Evolutionary conservation across 2,113 vertebrate genomes (phyloP).

Genomic region (Myanophis thanlyinensis): DNA sequence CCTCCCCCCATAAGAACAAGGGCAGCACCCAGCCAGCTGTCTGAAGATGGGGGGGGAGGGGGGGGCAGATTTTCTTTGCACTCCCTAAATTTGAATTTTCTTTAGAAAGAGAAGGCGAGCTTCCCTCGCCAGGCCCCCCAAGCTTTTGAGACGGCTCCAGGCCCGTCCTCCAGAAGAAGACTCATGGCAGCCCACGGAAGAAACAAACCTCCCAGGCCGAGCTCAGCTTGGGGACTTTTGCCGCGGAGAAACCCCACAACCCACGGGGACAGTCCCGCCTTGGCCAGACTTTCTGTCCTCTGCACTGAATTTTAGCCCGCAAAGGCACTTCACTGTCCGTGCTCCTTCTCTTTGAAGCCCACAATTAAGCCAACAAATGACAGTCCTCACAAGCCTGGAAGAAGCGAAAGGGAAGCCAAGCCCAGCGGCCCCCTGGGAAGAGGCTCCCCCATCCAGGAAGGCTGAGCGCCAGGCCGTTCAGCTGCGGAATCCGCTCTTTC

Average conservation of each 20-base stretch:
- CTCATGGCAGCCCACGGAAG: not conserved
- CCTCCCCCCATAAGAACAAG: not conserved
- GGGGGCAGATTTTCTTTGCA: not conserved
- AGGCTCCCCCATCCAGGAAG: not conserved
- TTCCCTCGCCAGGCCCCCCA: not conserved
- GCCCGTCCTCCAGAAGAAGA: not conserved
- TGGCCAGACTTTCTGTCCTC: not conserved
- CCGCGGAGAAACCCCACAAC: not conserved
- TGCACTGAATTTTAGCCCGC: not conserved
- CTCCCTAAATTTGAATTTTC: not conserved
- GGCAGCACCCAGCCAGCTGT: not conserved
- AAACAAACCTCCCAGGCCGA: not conserved
- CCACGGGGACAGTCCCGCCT: not conserved
- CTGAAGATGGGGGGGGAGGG: not conserved
- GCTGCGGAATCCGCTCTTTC: not conserved
- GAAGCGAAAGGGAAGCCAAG: not conserved
- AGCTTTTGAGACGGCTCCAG: not conserved
- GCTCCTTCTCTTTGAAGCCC: not conserved
- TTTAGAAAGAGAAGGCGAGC: not conserved
- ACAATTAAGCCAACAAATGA: not conserved
- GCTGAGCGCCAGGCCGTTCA: accelerated
- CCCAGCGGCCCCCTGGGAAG: not conserved
- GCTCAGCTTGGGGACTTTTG: not conserved
- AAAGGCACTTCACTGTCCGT: not conserved
- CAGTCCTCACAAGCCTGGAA: not conserved